Evolutionary conservation across 1,140 invertebrate genomes (phyloP).

Genomic region (Telenomus remus): DNA sequence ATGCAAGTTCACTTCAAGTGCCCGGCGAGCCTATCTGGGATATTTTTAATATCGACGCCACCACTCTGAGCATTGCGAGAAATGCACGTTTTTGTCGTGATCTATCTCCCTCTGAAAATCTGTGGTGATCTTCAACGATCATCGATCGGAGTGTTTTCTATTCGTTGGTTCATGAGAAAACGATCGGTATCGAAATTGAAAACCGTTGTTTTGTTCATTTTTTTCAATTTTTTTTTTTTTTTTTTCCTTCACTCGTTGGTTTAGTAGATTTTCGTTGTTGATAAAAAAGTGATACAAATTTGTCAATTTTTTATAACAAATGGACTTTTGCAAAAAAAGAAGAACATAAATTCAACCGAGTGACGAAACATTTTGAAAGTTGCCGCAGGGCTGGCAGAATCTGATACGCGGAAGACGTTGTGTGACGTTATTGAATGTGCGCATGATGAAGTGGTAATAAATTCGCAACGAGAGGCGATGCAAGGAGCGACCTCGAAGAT

Average conservation of each 20-base stretch:
- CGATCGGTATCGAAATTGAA: too few species aligned
- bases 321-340: background rate
- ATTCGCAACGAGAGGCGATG: conserved; percentile 48
- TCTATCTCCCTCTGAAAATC: conserved; percentile 16
- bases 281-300: too few species aligned
- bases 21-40: conserved; percentile 63
- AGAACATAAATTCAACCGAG: conserved; percentile 7
- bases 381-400: conserved; percentile 43
- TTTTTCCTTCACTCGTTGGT: too few species aligned
- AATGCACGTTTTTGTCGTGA: conserved; percentile 17
- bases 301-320: background rate
- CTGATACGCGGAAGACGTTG: conserved; percentile 51
- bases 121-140: conserved; percentile 5
- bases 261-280: too few species aligned
- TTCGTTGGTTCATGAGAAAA: background rate
- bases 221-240: too few species aligned
- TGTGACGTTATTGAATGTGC: conserved; percentile 57
- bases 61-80: conserved; percentile 47
- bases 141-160: conserved; percentile 5
- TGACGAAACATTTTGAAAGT: conserved; percentile 39
- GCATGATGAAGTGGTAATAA: conserved; percentile 58
- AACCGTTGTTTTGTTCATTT: too few species aligned
- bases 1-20: conserved; percentile 68
- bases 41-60: conserved; percentile 69
- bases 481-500: conserved; percentile 52